Evolutionary conservation across 2,113 vertebrate genomes (phyloP).

Genomic region (Himantopus leucocephalus): DNA sequence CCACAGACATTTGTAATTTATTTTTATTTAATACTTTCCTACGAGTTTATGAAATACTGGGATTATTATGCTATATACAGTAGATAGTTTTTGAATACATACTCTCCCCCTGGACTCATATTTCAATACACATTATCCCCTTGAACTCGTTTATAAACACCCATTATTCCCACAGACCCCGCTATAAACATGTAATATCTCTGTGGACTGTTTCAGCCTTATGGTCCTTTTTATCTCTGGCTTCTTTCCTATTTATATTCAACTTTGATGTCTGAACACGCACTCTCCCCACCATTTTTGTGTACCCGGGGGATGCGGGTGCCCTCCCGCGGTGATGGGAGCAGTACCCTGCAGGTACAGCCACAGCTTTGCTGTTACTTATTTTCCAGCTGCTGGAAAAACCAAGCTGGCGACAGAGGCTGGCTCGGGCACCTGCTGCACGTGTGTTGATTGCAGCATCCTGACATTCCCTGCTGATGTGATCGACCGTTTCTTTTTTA

Average conservation of each 20-base stretch:
- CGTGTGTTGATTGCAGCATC: neutral
- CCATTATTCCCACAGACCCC: slow-evolving; percentile 45
- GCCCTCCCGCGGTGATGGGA: neutral
- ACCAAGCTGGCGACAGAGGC: neutral
- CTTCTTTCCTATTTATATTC: slow-evolving; percentile 4
- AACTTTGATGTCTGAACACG: slow-evolving; percentile 21
- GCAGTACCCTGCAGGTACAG: neutral
- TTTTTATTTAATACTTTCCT: slow-evolving; percentile 77
- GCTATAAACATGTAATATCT: slow-evolving; percentile 48
- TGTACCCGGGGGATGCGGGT: neutral
- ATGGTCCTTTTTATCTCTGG: slow-evolving; percentile 50
- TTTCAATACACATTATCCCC: slow-evolving; percentile 68
- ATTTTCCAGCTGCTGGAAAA: neutral
- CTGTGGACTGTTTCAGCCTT: slow-evolving; percentile 21
- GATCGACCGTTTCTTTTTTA: neutral
- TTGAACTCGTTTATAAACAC: slow-evolving; percentile 68
- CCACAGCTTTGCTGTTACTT: fast-evolving
- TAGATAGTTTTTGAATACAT: slow-evolving; percentile 66
- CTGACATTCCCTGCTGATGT: neutral
- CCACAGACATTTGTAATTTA: slow-evolving; percentile 71
- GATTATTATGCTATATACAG: slow-evolving; percentile 65
- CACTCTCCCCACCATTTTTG: neutral
- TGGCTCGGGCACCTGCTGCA: neutral
- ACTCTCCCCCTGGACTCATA: slow-evolving; percentile 43
- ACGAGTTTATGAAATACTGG: slow-evolving; percentile 69